phyloP scores from a whole-genome alignment of 2,888 invertebrate genomes.

The Isoperla grammatica region DNA sequence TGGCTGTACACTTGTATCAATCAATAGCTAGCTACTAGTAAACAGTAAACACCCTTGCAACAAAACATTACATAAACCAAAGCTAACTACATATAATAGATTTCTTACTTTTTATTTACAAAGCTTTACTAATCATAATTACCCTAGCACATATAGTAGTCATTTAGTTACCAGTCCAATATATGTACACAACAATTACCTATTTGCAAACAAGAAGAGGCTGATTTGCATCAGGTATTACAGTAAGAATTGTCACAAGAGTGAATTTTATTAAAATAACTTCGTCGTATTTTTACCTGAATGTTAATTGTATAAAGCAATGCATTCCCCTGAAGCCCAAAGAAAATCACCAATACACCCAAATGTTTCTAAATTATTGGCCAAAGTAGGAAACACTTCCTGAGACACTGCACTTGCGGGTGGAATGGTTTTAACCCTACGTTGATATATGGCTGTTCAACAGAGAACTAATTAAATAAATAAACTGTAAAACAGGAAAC shows the following conservation, averaged over 20 bases:
- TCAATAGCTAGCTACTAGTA: too few relatives aligned
- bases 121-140: constrained; percentile 3
- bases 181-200: constrained; percentile 19
- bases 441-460: too few relatives aligned
- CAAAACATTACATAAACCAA: not conserved
- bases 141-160: not conserved
- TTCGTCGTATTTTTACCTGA: not conserved
- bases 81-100: constrained; percentile 1
- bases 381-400: too few relatives aligned
- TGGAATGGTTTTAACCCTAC: too few relatives aligned
- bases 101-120: constrained; percentile 15
- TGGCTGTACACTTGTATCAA: not conserved
- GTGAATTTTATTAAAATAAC: constrained; percentile 20
- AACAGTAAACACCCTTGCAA: constrained; percentile 4
- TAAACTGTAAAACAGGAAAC: too few relatives aligned
- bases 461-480: too few relatives aligned
- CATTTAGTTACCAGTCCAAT: constrained; percentile 8
- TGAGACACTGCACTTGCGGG: not conserved
- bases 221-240: constrained; percentile 20
- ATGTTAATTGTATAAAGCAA: too few relatives aligned
- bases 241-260: constrained; percentile 23
- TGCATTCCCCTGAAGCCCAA: too few relatives aligned
- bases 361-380: too few relatives aligned
- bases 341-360: too few relatives aligned
- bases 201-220: not conserved